A percentile compares a stretch with the other conserved stretches of the same genome.
These are phyloP conservation scores for Aphaenogaster rudis DNA, from an alignment of 1,140 invertebrate genomes.

Conservation along the genomic window DNA sequence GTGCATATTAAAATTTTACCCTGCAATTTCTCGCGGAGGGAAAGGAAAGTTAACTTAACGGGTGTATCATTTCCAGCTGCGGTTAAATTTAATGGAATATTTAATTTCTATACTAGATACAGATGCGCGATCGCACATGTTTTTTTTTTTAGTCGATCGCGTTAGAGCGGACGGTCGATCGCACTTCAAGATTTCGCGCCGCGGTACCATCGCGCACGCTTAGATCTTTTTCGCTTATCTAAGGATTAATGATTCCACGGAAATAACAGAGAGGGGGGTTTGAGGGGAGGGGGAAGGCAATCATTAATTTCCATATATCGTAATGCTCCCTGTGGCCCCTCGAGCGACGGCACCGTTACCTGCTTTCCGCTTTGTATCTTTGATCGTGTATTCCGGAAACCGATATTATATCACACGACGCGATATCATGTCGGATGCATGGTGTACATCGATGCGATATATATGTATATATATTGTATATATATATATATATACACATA, in stretches of 20 bases:
- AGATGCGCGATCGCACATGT: not conserved
- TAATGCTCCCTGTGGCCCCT: constrained; percentile 41
- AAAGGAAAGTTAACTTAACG: not conserved
- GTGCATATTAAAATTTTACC: constrained; percentile 6
- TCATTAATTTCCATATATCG: constrained; percentile 50
- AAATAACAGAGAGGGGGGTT: not conserved
- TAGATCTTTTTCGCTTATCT: constrained; percentile 17
- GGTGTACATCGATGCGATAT: constrained; percentile 4
- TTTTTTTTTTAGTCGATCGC: not conserved
- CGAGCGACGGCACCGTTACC: constrained; percentile 35
- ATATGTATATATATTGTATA: constrained; percentile 4
- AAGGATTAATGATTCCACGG: constrained; percentile 38
- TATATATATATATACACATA: not conserved
- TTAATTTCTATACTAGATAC: not conserved
- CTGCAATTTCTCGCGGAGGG: not conserved
- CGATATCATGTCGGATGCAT: constrained; percentile 48
- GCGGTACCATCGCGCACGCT: not conserved
- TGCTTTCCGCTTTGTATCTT: constrained; percentile 61
- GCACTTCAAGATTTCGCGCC: not conserved
- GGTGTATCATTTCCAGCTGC: not conserved
- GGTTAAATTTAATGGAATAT: constrained; percentile 23
- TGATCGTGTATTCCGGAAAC: constrained; percentile 55
- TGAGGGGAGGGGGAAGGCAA: not conserved
- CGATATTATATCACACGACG: constrained; percentile 59
- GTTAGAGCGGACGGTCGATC: not conserved